A percentile compares a stretch with the other conserved stretches of the same genome.
Evolutionary conservation across 2,797 vertebrate genomes (phyloP).

Genomic region (Balearica regulorum): DNA sequence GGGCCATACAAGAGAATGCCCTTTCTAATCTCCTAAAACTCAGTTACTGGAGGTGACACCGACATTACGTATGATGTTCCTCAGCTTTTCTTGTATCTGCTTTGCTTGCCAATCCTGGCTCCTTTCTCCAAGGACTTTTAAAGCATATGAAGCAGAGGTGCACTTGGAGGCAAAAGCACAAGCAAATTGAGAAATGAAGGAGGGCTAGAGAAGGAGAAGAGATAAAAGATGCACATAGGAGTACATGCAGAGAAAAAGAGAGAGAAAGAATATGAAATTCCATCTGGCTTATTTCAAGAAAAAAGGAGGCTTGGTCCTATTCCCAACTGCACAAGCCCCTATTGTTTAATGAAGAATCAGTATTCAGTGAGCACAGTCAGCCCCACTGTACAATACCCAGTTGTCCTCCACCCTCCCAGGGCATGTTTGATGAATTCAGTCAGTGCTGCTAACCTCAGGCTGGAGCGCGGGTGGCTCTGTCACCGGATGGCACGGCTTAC

Average conservation of each 20-base stretch:
- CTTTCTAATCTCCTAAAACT: not conserved
- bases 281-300: not conserved
- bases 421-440: not conserved
- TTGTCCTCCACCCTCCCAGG: not conserved
- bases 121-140: not conserved
- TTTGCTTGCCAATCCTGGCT: not conserved
- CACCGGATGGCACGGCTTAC: slow-evolving; percentile 14
- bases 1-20: not conserved
- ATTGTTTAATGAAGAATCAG: slow-evolving; percentile 16
- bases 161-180: not conserved
- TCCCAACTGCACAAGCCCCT: not conserved
- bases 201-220: not conserved
- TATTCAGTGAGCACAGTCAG: not conserved
- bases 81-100: not conserved
- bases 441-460: not conserved
- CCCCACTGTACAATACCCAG: not conserved
- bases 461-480: not conserved
- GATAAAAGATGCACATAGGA: not conserved
- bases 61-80: not conserved
- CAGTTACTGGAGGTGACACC: not conserved
- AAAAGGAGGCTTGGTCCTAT: not conserved
- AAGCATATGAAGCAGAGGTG: not conserved
- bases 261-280: not conserved
- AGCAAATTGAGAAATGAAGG: not conserved
- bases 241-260: not conserved